These are phyloP conservation scores for Tenualosa ilisha DNA, from an alignment of 2,797 vertebrate genomes.

Conservation along the genomic window DNA sequence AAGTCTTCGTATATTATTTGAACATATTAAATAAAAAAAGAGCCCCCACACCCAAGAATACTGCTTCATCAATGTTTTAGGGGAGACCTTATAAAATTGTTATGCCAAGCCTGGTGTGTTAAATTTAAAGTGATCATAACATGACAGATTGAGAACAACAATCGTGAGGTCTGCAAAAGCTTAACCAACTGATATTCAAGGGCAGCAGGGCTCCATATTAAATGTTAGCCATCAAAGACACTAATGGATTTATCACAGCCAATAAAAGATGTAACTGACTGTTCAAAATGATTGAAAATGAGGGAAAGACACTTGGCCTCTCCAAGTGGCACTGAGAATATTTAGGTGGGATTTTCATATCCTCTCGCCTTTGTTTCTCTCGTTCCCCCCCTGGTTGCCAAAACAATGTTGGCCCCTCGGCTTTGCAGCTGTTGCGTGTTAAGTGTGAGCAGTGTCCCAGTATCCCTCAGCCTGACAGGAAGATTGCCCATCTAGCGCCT, in stretches of 20 bases:
- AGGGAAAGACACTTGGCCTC: not conserved
- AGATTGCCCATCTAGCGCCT: not conserved
- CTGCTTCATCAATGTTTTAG: not conserved
- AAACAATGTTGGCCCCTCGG: conserved; percentile 50
- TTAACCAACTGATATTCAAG: not conserved
- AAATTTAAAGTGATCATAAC: not conserved
- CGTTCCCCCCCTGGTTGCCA: conserved; percentile 26
- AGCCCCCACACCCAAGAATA: not conserved
- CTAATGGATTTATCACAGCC: not conserved
- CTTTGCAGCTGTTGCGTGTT: conserved; percentile 60
- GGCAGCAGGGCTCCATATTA: not conserved
- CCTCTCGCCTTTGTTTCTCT: conserved; percentile 37
- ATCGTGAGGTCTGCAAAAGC: not conserved
- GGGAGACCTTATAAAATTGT: not conserved
- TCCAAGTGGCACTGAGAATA: conserved; percentile 3
- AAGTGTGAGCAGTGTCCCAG: conserved; percentile 43
- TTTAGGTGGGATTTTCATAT: conserved; percentile 39
- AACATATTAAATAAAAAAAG: not conserved
- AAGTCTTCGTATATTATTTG: not conserved
- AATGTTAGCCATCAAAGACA: not conserved
- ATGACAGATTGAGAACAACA: conserved; percentile 13
- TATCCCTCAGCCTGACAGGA: conserved; percentile 13
- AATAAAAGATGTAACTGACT: not conserved
- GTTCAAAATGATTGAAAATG: not conserved
- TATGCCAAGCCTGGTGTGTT: not conserved